phyloP scores from a whole-genome alignment of 2,888 invertebrate genomes.

The Tenodera sinensis region DNA sequence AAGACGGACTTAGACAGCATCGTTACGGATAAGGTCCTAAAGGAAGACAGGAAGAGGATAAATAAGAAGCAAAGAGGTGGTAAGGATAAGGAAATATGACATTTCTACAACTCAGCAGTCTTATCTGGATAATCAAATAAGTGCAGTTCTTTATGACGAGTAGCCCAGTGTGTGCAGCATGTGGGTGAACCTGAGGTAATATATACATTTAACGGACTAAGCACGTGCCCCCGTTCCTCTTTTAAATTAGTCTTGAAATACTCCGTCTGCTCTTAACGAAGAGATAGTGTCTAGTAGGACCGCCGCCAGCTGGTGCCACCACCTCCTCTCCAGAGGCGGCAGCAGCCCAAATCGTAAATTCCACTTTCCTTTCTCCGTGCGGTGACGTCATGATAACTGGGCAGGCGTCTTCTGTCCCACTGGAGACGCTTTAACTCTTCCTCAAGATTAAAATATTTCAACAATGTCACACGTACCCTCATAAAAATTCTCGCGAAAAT shows the following conservation, averaged over 20 bases:
- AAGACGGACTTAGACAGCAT: no score
- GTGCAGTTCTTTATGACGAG: not conserved
- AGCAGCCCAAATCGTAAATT: constrained; percentile 8
- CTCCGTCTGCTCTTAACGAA: constrained; percentile 4
- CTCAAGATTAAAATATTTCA: not conserved
- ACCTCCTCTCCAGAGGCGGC: not conserved
- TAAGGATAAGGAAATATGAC: not conserved
- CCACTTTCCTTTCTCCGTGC: not conserved
- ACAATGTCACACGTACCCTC: no score
- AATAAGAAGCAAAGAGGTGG: not conserved
- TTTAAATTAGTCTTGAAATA: constrained; percentile 1
- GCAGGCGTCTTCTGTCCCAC: not conserved
- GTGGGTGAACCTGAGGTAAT: not conserved
- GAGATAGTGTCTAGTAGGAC: not conserved
- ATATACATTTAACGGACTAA: not conserved
- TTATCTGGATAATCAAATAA: not conserved
- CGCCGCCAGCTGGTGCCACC: not conserved
- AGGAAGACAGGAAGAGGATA: not conserved
- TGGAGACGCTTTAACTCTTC: not conserved
- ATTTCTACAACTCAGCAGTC: not conserved
- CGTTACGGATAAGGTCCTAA: not conserved
- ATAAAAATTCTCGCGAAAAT: no score
- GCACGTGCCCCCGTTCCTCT: not conserved
- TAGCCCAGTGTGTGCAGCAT: not conserved
- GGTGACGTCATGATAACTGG: not conserved